Conservation (phyloP, 2,888 invertebrate genomes). For the Apotomis turbidana region DNA sequence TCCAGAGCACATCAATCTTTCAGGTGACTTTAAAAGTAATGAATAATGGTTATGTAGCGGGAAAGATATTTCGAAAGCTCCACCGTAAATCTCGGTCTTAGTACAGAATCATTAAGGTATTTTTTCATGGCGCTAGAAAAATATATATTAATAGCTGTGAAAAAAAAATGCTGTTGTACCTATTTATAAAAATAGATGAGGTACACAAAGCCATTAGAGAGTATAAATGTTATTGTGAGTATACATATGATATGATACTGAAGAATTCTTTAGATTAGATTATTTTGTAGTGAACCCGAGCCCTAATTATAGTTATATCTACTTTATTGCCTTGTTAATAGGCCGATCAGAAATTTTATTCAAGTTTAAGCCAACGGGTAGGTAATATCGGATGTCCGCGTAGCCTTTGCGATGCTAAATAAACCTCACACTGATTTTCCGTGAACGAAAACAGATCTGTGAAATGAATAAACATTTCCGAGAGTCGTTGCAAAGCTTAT, state of each 20-base stretch:
- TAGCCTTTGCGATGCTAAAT: not conserved
- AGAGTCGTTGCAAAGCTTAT: conserved; percentile 14
- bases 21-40: conserved; percentile 65
- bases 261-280: no score
- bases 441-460: not conserved
- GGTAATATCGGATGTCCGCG: not conserved
- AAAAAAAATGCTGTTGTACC: not conserved
- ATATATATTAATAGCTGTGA: not conserved
- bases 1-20: conserved; percentile 76
- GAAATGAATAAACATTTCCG: conserved; percentile 9
- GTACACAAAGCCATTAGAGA: no score
- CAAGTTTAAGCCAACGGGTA: no score
- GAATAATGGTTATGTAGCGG: conserved; percentile 47
- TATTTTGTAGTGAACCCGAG: no score
- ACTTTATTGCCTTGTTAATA: no score
- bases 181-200: no score
- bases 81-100: conserved; percentile 29
- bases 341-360: no score
- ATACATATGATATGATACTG: no score
- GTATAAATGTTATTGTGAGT: no score
- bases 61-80: conserved; percentile 28
- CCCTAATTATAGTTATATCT: no score
- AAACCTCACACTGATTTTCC: not conserved
- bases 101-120: conserved; percentile 24
- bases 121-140: conserved; percentile 3